These are phyloP conservation scores for Aphelenchoides besseyi DNA, from an alignment of 1,140 invertebrate genomes.

Conservation along the genomic window DNA sequence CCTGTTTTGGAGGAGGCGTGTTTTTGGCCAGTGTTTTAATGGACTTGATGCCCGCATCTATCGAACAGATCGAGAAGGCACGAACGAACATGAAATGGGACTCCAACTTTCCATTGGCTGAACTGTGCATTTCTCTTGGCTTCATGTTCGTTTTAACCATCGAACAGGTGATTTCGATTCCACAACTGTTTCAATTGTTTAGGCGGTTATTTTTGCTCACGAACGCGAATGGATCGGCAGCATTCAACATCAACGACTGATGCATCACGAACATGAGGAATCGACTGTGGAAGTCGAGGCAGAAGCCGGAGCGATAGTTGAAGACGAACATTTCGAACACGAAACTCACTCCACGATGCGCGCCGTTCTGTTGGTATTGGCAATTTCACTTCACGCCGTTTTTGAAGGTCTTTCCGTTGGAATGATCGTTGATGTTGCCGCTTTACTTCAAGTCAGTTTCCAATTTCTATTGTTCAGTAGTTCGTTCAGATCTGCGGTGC, in stretches of 20 bases:
- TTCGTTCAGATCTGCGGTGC: conserved; percentile 66
- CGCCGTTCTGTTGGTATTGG: conserved; percentile 52
- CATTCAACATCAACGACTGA: conserved; percentile 22
- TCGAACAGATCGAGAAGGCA: conserved; percentile 48
- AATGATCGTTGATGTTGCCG: conserved; percentile 51
- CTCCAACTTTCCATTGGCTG: conserved; percentile 50
- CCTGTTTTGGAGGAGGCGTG: conserved; percentile 52
- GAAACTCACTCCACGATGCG: conserved; percentile 48
- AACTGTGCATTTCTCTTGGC: conserved; percentile 51
- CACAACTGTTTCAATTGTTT: conserved; percentile 30
- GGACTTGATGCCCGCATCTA: conserved; percentile 56
- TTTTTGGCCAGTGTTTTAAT: conserved; percentile 58
- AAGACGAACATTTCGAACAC: conserved; percentile 39
- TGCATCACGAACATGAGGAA: conserved; percentile 21
- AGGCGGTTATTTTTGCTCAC: conserved; percentile 50
- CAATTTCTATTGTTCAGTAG: neutral
- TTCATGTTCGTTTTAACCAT: conserved; percentile 58
- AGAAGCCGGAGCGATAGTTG: neutral
- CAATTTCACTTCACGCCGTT: conserved; percentile 56
- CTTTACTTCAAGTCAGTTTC: conserved; percentile 47
- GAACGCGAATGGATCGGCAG: conserved; percentile 42
- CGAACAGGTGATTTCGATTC: conserved; percentile 46
- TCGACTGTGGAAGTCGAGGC: conserved; percentile 14
- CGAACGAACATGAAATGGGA: conserved; percentile 32
- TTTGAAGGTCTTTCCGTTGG: conserved; percentile 61